phyloP scores from a whole-genome alignment of 1,140 invertebrate genomes.

The Drosophila arawakana region DNA sequence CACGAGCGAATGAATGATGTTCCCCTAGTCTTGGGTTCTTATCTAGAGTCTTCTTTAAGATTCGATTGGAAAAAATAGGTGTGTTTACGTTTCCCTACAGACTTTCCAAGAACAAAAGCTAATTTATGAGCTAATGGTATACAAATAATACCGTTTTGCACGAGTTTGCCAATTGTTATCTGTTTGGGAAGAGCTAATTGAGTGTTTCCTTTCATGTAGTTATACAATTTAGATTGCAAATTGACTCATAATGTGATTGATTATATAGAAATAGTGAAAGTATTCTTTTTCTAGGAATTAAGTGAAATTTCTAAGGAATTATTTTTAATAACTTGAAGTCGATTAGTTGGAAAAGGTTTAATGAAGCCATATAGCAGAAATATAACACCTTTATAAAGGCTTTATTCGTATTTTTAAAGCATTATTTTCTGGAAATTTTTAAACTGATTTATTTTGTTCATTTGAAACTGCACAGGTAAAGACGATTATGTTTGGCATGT shows the following conservation, averaged over 20 bases:
- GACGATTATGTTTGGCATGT: slow-evolving; percentile 18
- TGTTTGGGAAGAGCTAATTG: background rate
- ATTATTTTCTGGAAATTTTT: too few species aligned
- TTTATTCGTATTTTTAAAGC: too few species aligned
- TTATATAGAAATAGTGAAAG: background rate
- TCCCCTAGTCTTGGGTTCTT: slow-evolving; percentile 7
- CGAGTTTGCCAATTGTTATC: slow-evolving; percentile 1
- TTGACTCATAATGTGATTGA: background rate
- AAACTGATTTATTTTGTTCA: too few species aligned
- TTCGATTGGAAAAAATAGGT: background rate
- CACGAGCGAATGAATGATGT: slow-evolving; percentile 11
- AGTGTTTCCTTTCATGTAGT: slow-evolving; percentile 21
- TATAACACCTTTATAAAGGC: too few species aligned
- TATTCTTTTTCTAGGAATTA: background rate
- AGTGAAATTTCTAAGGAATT: too few species aligned
- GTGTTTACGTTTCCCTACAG: background rate
- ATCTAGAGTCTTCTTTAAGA: slow-evolving; percentile 1
- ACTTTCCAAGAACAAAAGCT: slow-evolving; percentile 7
- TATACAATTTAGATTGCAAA: background rate
- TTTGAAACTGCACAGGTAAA: slow-evolving; percentile 13
- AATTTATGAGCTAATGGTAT: slow-evolving; percentile 8
- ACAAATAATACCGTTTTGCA: slow-evolving; percentile 13
- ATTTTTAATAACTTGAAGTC: too few species aligned
- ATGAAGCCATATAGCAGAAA: too few species aligned
- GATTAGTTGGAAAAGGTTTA: too few species aligned